phyloP scores from a whole-genome alignment of 92 coral and sea anemone genomes.

The Porites rus region DNA sequence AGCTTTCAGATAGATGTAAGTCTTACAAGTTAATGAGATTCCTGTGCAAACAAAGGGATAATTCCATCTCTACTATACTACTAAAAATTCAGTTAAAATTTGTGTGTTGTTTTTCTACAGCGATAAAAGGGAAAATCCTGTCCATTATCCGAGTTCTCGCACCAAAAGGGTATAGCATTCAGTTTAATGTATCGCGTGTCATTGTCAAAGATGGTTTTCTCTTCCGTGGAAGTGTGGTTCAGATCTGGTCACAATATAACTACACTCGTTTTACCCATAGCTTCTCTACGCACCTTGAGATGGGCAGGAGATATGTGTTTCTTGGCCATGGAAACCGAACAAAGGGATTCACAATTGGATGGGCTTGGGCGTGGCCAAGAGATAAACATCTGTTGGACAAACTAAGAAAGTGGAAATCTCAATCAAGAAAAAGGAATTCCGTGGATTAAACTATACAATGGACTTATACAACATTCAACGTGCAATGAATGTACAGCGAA shows the following conservation, averaged over 20 bases:
- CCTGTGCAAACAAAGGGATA: no score
- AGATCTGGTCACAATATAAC: constrained; percentile 25
- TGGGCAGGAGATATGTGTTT: constrained; percentile 23
- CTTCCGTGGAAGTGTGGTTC: neutral
- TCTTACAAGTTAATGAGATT: no score
- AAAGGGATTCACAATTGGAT: neutral
- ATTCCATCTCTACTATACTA: no score
- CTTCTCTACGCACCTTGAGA: neutral
- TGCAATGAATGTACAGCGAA: neutral
- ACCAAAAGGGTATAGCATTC: neutral
- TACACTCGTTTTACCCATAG: neutral
- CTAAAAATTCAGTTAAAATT: no score
- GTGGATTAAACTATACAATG: neutral
- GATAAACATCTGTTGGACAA: constrained; percentile 15
- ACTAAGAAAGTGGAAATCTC: constrained; percentile 19
- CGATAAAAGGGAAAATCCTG: constrained; percentile 17
- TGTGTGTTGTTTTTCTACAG: neutral
- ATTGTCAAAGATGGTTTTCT: neutral
- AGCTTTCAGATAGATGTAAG: no score
- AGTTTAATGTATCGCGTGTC: constrained; percentile 39
- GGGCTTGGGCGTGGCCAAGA: constrained; percentile 15
- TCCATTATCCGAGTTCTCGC: neutral
- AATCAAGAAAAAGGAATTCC: neutral
- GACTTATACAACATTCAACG: neutral
- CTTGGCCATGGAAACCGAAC: constrained; percentile 15